A percentile compares a stretch with the other conserved stretches of the same genome.
Conservation (phyloP, 2,113 vertebrate genomes). For the Periophthalmodon schlosseri region DNA sequence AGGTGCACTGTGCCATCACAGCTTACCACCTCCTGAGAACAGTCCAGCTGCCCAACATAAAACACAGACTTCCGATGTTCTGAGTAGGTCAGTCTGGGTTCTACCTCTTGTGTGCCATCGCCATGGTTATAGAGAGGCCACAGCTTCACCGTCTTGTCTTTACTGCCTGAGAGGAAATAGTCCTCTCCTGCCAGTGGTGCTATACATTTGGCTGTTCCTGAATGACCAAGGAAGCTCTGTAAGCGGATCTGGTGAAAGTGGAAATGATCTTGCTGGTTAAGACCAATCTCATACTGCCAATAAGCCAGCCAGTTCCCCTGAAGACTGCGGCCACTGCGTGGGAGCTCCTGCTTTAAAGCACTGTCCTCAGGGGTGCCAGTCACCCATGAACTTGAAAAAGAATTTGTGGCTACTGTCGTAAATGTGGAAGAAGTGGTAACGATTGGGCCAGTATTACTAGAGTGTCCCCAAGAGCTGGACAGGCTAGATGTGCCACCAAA, state of each 20-base stretch:
- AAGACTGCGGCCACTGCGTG: slow-evolving; percentile 84
- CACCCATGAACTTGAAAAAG: slow-evolving; percentile 70
- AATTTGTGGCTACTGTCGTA: slow-evolving; percentile 40
- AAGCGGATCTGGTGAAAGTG: slow-evolving; percentile 97
- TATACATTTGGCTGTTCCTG: slow-evolving; percentile 89
- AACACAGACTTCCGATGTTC: slow-evolving; percentile 93
- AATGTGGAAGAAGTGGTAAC: slow-evolving; percentile 63
- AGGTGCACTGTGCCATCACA: slow-evolving; percentile 94
- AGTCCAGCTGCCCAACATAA: slow-evolving; percentile 89
- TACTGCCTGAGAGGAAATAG: slow-evolving; percentile 95
- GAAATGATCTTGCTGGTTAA: slow-evolving; percentile 94
- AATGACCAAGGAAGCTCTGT: slow-evolving; percentile 92
- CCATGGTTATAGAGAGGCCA: slow-evolving; percentile 95
- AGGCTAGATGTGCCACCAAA: slow-evolving; percentile 52
- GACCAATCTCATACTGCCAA: slow-evolving; percentile 97
- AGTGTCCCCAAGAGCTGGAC: slow-evolving; percentile 70
- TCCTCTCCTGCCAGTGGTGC: slow-evolving; percentile 88
- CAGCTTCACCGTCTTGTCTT: slow-evolving; percentile 94
- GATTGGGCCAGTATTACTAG: slow-evolving; percentile 42
- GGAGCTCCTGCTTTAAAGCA: slow-evolving; percentile 88
- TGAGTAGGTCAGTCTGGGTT: slow-evolving; percentile 81
- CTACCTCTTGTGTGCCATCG: slow-evolving; percentile 87
- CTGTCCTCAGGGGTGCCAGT: slow-evolving; percentile 79
- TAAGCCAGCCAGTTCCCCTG: slow-evolving; percentile 98
- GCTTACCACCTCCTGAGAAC: slow-evolving; percentile 91